A percentile compares a stretch with the other conserved stretches of the same genome.
Conservation (phyloP, 2,888 invertebrate genomes). For the Drosophila pullipes region DNA sequence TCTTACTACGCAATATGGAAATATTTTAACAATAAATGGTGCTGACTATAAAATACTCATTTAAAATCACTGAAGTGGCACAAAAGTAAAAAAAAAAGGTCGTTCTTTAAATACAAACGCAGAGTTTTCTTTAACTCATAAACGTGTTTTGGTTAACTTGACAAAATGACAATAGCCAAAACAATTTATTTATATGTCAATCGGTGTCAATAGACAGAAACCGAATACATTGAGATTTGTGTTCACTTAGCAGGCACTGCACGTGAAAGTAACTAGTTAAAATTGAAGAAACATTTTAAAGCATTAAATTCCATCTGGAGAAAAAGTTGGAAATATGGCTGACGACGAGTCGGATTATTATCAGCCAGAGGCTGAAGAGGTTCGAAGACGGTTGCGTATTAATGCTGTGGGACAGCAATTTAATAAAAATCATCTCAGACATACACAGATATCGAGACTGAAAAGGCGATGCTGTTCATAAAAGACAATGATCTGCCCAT, state of each 20-base stretch:
- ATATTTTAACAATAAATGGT: neutral
- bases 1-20: neutral
- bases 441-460: slow-evolving; percentile 47
- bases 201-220: neutral
- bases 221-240: slow-evolving; percentile 1
- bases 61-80: neutral
- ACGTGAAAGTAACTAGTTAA: neutral
- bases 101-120: neutral
- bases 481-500: slow-evolving; percentile 52
- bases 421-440: slow-evolving; percentile 21
- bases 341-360: slow-evolving; percentile 26
- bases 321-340: slow-evolving; percentile 22
- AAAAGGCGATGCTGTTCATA: slow-evolving; percentile 49
- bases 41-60: neutral
- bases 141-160: neutral
- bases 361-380: slow-evolving; percentile 36
- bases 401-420: neutral
- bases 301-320: slow-evolving; percentile 1
- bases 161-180: neutral
- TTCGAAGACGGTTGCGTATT: neutral
- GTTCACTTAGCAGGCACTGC: slow-evolving; percentile 22
- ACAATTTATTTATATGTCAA: too few relatives aligned
- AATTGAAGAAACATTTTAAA: neutral
- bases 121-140: neutral
- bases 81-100: neutral